A percentile compares a stretch with the other conserved stretches of the same genome.
phyloP scores from a whole-genome alignment of 2,113 vertebrate species.

The Lagopus muta region DNA sequence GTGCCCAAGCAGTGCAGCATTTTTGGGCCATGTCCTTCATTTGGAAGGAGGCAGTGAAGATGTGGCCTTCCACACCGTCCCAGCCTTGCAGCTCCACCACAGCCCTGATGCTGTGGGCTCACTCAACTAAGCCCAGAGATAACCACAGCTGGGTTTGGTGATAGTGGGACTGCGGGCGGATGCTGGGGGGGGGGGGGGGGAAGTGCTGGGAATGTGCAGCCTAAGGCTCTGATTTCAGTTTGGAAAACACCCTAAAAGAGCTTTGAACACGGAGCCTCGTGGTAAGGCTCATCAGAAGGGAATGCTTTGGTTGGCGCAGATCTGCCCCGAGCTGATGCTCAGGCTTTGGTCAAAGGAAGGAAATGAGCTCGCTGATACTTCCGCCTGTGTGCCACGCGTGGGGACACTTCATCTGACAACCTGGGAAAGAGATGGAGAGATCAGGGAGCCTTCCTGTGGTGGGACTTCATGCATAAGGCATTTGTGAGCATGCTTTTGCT shows the following conservation, averaged over 20 bases:
- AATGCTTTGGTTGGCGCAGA: not conserved
- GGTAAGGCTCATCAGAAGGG: not conserved
- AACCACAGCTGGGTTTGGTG: slow-evolving; percentile 3
- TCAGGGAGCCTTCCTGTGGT: not conserved
- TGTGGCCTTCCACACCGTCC: not conserved
- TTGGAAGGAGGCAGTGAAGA: not conserved
- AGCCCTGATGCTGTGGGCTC: not conserved
- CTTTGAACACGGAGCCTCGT: not conserved
- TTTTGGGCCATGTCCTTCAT: not conserved
- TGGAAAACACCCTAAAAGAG: not conserved
- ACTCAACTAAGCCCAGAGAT: not conserved
- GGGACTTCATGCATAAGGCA: not conserved
- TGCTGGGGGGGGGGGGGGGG: not conserved
- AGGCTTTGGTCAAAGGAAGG: not conserved
- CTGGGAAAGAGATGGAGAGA: not conserved
- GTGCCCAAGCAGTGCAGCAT: accelerated
- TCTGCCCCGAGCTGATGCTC: not conserved
- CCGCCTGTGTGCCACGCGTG: not conserved
- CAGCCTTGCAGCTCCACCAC: not conserved
- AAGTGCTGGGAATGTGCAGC: not conserved
- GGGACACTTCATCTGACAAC: not conserved
- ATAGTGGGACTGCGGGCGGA: not conserved
- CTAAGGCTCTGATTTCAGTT: accelerated
- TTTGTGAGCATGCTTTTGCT: not conserved
- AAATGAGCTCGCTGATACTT: not conserved